These are phyloP conservation scores for Mallotus villosus DNA, from an alignment of 2,797 vertebrate species.

Conservation along the genomic window DNA sequence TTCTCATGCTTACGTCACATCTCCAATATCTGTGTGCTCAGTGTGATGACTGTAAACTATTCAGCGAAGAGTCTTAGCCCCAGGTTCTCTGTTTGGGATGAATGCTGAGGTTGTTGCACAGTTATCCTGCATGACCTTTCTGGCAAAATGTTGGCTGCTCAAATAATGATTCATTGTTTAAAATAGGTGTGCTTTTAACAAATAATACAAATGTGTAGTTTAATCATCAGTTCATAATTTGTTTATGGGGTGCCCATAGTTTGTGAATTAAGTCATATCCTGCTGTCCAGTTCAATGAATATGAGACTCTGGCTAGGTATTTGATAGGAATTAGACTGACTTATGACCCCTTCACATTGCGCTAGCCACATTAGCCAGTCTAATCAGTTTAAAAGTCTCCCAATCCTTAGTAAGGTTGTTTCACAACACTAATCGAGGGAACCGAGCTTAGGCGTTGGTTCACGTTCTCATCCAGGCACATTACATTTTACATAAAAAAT, in stretches of 20 bases:
- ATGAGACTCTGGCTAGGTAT: no score
- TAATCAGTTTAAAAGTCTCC: slow-evolving; percentile 44
- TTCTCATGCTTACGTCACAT: neutral
- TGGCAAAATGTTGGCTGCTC: slow-evolving; percentile 22
- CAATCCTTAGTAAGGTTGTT: slow-evolving; percentile 28
- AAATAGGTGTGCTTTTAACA: neutral
- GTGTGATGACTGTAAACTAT: neutral
- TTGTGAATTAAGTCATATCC: no score
- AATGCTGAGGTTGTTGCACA: slow-evolving; percentile 23
- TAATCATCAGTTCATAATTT: slow-evolving; percentile 1
- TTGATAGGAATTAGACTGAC: no score
- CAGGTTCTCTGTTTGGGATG: neutral
- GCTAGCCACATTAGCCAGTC: slow-evolving; percentile 15
- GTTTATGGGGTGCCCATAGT: no score
- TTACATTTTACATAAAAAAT: neutral
- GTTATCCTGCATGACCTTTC: slow-evolving; percentile 14
- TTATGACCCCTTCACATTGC: neutral
- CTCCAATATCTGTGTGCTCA: neutral
- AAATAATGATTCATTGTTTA: slow-evolving; percentile 46
- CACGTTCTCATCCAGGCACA: neutral
- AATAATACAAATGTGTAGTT: no score
- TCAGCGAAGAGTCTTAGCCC: neutral
- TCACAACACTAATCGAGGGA: slow-evolving; percentile 20
- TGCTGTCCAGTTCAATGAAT: no score
- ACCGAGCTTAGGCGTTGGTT: slow-evolving; percentile 9